These are phyloP conservation scores for Zaprionus davidi DNA, from an alignment of 1,140 invertebrate species.

Conservation along the genomic window DNA sequence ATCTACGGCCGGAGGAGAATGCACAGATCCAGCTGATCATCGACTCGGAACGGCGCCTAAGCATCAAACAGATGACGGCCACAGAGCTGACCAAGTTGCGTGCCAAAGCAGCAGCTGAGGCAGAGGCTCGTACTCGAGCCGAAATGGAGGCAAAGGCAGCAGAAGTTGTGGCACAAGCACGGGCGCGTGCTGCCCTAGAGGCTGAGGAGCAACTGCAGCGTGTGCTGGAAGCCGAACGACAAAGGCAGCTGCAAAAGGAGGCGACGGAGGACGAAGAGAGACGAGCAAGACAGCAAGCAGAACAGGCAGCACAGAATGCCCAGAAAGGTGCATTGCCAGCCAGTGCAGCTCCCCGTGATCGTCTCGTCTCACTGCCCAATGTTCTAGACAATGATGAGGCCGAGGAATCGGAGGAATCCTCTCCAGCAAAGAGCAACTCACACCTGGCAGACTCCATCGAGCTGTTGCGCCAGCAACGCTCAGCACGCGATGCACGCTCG, in stretches of 20 bases:
- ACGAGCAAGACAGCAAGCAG: neutral
- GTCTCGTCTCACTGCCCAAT: conserved; percentile 49
- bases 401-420: conserved; percentile 43
- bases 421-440: conserved; percentile 49
- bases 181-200: conserved; percentile 31
- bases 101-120: conserved; percentile 68
- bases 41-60: conserved; percentile 70
- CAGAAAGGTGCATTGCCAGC: conserved; percentile 26
- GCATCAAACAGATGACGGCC: conserved; percentile 82
- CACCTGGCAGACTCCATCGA: conserved; percentile 71
- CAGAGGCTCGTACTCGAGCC: conserved; percentile 37
- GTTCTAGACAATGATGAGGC: conserved; percentile 55
- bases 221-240: conserved; percentile 10
- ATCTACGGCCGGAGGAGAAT: conserved; percentile 53
- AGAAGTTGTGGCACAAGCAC: conserved; percentile 55
- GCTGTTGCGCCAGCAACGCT: conserved; percentile 66
- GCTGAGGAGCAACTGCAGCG: conserved; percentile 19
- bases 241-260: conserved; percentile 8
- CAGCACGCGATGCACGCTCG: conserved; percentile 62
- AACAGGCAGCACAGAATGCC: neutral
- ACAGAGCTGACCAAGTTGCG: conserved; percentile 66
- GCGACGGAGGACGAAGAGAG: conserved; percentile 3
- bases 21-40: conserved; percentile 59
- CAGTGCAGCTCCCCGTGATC: conserved; percentile 42
- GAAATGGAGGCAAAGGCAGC: conserved; percentile 57